Base-by-base conservation (phyloP, 37 sponge, comb jelly and placozoan genomes). In the Hexactinellida sp. region DNA sequence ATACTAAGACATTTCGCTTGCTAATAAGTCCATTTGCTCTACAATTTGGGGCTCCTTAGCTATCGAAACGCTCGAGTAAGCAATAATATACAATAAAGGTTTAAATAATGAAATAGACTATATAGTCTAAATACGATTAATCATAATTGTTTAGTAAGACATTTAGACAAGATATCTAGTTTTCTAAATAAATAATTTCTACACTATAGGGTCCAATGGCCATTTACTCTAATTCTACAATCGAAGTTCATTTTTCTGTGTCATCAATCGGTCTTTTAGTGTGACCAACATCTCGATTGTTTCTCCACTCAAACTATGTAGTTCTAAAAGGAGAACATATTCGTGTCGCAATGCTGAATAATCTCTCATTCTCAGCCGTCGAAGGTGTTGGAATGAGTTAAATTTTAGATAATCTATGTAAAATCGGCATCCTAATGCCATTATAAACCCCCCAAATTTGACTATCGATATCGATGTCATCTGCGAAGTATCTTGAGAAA, bases 201-300 rank as follows among this genome's bases (percentile, higher is more conserved):
- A 63, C 30, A n/a, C n/a, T n/a, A n/a, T n/a, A n/a, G 5, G 30
- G 30, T 63, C 21, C 76, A 63, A n/a, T 63, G 30, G 76, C 30
- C 3, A 63, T n/a, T 32, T 63, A 63, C 3, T 23, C 3, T 3
- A 63, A 63, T 25, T 21, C n/a, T n/a, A n/a, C n/a, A n/a, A n/a
- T n/a, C n/a, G n/a, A n/a, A n/a, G n/a, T n/a, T n/a, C n/a, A n/a
- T 63, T 10, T 63, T 63, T 63, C 76, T 63, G 3, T 7, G 21
- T 63, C 76, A 63, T 63, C 76, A 63, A 25, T n/a, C 76, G 76
- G 76, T 28, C 19, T 63, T 63, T 63, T 63, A 63, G 76, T 10
- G 76, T 63, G 5, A 28, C 76, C 13, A 63, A n/a, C 30, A 63
- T 25, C 13, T 63, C 76, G 13, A 63, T 63, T 63, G 76, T 63